Percentiles rank a stretch among this genome's conserved stretches.
These are phyloP conservation scores for Heliornis fulica DNA, from an alignment of 2,113 vertebrate species.

Conservation along the genomic window DNA sequence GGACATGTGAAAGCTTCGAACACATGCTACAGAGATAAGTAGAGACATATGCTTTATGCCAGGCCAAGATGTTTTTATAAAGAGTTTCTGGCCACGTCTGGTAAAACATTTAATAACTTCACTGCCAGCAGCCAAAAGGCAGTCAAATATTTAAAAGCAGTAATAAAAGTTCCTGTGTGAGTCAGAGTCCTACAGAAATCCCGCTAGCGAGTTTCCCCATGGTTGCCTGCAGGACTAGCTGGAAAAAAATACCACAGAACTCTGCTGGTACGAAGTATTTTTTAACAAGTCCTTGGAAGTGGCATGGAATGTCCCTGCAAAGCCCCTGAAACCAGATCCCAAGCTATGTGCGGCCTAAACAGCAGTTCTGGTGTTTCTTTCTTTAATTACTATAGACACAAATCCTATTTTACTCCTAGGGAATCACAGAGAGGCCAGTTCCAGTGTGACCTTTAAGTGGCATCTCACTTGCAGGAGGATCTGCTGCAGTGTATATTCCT, in stretches of 20 bases:
- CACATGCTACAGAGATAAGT: constrained; percentile 6
- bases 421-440: background rate
- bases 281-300: constrained; percentile 3
- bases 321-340: background rate
- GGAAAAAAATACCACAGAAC: background rate
- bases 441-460: background rate
- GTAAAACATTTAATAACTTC: constrained; percentile 51
- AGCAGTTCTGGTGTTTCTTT: background rate
- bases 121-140: constrained; percentile 22
- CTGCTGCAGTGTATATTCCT: background rate
- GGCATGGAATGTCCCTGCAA: background rate
- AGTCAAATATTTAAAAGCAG: constrained; percentile 56
- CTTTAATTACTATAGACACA: background rate
- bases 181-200: background rate
- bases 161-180: constrained; percentile 24
- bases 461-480: background rate
- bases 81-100: constrained; percentile 42
- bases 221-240: constrained; percentile 15
- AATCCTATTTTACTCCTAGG: background rate
- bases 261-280: background rate
- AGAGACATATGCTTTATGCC: constrained; percentile 29
- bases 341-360: background rate
- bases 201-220: constrained; percentile 10
- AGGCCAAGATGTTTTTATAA: constrained; percentile 15
- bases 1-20: constrained; percentile 22